Base-by-base conservation (phyloP, 1,140 invertebrate genomes). In the Drosophila biarmipes region DNA sequence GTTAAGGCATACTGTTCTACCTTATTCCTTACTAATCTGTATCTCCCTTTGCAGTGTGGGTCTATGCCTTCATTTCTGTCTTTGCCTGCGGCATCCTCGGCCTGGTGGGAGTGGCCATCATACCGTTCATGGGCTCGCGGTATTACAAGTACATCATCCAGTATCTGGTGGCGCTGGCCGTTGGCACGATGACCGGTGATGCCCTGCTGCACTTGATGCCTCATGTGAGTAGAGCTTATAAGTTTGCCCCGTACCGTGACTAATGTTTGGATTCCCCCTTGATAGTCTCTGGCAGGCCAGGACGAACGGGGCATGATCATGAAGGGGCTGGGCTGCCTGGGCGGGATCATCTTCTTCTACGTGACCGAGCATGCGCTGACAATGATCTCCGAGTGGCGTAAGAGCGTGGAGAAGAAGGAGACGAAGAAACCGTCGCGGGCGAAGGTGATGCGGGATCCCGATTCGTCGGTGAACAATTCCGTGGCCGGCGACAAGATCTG, bases 131-230 rank as follows among this genome's bases (percentile, higher is more conserved):
- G 95, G 95, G 97, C 90, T 97, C 96, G 84, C 94, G 95, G 55
- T 97, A 97, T 92, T 98, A 98, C 91, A 96, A 98, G 79, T 96
- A 97, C 73, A 92, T 98, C 37, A 93, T 98, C 58, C 97, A 98
- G 92, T 98, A 98, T 92, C 93, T 98, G 57, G 97, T 99, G 5
- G 97, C 97, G 0, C 93, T 99, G 56, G 98, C 98, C 31, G 96
- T 99, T 34, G 98, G 97, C 12, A 97, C 97, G 5, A 93, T 99
- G 49, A 96, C 96, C 40, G 97, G 97, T 6, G 98, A 98, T 93
- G 98, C 98, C 2, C 93, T 99, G 27, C 94, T 99, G 61, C 98
- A 99, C 94, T 94, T 99, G 15, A 93, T 99, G 85, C 98, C 98
- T 49, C 98, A 98, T 93, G 97, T 96, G 74, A 96, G 94, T 93